A percentile compares a stretch with the other conserved stretches of the same genome.
phyloP scores from a whole-genome alignment of 1,140 invertebrate species.

The Drosophila lini region DNA sequence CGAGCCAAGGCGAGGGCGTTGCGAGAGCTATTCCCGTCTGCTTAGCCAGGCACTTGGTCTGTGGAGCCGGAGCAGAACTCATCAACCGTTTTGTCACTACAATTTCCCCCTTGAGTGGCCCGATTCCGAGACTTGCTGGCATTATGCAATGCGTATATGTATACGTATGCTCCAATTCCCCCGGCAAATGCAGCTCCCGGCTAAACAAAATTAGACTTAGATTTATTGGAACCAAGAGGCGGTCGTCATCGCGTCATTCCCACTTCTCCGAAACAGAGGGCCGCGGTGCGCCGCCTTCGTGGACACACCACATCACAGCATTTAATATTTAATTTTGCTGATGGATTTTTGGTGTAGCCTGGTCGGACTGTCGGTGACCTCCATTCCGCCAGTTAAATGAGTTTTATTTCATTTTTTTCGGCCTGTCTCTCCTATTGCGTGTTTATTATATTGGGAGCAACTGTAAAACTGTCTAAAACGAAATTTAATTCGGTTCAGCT shows the following conservation, averaged over 20 bases:
- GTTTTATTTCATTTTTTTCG: conserved; percentile 36
- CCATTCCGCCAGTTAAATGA: conserved; percentile 40
- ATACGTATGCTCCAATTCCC: conserved; percentile 52
- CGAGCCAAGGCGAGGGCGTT: conserved; percentile 2
- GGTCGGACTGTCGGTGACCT: conserved; percentile 54
- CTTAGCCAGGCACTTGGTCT: conserved; percentile 15
- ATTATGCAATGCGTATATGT: conserved; percentile 33
- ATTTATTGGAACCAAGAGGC: conserved; percentile 41
- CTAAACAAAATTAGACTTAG: conserved; percentile 45
- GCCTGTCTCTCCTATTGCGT: conserved; percentile 51
- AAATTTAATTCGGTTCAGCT: conserved; percentile 37
- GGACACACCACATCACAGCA: conserved; percentile 24
- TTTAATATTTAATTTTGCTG: conserved; percentile 70
- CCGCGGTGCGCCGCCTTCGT: conserved; percentile 8
- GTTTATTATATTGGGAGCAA: conserved; percentile 47
- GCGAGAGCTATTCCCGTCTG: conserved; percentile 7
- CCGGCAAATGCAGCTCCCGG: conserved; percentile 22
- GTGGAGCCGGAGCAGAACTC: conserved; percentile 4
- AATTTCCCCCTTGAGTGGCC: conserved; percentile 4
- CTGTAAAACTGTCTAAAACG: conserved; percentile 45
- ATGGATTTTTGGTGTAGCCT: conserved; percentile 48
- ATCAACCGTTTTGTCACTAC: conserved; percentile 28
- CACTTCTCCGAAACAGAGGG: conserved; percentile 15
- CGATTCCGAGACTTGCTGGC: conserved; percentile 10
- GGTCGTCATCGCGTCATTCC: conserved; percentile 38